A percentile compares a stretch with the other conserved stretches of the same genome.
Evolutionary conservation across 2,113 vertebrate genomes (phyloP).

Genomic region (Mola mola): DNA sequence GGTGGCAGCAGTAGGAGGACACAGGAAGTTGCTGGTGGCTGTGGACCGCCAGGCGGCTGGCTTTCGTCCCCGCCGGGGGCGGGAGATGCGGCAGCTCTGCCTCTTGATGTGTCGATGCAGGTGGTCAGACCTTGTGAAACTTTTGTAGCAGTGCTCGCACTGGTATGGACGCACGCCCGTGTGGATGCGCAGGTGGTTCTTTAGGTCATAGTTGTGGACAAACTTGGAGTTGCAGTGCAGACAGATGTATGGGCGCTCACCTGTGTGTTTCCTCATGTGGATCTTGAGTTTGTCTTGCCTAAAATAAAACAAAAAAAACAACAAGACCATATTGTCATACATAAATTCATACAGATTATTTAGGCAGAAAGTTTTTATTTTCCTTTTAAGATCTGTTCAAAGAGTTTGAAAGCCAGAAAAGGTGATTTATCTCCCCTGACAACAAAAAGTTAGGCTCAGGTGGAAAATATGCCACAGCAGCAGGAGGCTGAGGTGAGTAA

Average conservation of each 20-base stretch:
- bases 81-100: constrained; percentile 92
- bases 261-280: constrained; percentile 99
- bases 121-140: constrained; percentile 97
- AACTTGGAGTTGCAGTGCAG: constrained; percentile 98
- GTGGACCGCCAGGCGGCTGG: constrained; percentile 88
- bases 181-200: constrained; percentile 99
- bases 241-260: constrained; percentile 96
- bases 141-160: constrained; percentile 99
- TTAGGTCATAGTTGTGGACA: constrained; percentile 99
- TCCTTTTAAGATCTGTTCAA: too few relatives aligned
- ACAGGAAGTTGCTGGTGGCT: constrained; percentile 81
- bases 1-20: constrained; percentile 66
- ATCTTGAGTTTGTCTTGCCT: constrained; percentile 99
- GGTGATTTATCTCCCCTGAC: constrained; percentile 9
- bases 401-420: neutral
- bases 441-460: constrained; percentile 16
- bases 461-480: constrained; percentile 43
- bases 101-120: constrained; percentile 97
- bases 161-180: constrained; percentile 97
- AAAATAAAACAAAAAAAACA: constrained; percentile 52
- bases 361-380: too few relatives aligned
- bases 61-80: constrained; percentile 90
- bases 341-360: too few relatives aligned
- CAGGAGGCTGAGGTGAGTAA: too few relatives aligned
- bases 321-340: too few relatives aligned